Percentiles rank a stretch among this genome's conserved stretches.
These are phyloP conservation scores for Chrysomela aeneicollis DNA, from an alignment of 2,888 invertebrate species.

Conservation along the genomic window DNA sequence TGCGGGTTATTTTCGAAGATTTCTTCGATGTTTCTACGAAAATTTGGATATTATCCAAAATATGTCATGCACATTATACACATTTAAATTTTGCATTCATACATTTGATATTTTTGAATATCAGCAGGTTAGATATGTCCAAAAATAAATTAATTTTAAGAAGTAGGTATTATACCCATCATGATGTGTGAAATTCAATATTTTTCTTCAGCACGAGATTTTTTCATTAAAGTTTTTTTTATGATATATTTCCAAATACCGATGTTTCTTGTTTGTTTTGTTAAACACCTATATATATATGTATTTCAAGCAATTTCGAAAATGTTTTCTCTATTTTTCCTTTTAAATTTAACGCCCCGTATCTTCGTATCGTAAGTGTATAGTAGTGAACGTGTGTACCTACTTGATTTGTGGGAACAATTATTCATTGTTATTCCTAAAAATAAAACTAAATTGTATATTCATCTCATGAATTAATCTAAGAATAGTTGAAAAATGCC, in stretches of 20 bases:
- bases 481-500: constrained; percentile 8
- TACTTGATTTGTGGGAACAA: background rate
- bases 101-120: background rate
- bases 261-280: no score
- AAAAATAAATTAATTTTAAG: no score
- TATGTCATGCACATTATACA: constrained; percentile 5
- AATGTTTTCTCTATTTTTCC: no score
- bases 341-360: no score
- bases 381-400: background rate
- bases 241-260: no score
- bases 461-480: constrained; percentile 16
- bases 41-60: constrained; percentile 27
- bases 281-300: no score
- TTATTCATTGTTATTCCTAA: background rate
- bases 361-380: background rate
- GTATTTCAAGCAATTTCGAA: no score
- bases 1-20: constrained; percentile 21
- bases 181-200: no score
- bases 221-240: no score
- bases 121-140: background rate
- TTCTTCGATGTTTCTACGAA: constrained; percentile 20
- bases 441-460: background rate
- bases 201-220: no score
- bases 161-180: no score
- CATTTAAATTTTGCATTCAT: constrained; percentile 1